Evolutionary conservation across 1,140 invertebrate genomes (phyloP).

Genomic region (Andrena cerasifolii): DNA sequence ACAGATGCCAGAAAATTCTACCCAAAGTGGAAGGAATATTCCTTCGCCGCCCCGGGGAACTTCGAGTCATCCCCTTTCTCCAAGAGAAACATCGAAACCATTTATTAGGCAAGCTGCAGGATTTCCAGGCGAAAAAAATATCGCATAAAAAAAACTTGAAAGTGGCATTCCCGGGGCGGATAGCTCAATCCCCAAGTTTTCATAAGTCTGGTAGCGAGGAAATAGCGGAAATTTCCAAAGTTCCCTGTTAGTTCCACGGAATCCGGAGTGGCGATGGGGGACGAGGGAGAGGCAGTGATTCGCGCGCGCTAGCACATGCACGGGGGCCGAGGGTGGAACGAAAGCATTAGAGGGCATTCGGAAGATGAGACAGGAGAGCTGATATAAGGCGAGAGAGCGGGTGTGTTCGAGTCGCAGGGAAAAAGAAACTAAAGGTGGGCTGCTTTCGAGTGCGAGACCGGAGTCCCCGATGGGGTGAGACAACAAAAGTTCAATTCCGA

Average conservation of each 20-base stretch:
- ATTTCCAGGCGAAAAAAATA: background rate
- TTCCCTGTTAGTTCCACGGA: background rate
- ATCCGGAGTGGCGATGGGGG: background rate
- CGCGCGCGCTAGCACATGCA: background rate
- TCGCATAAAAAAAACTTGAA: background rate
- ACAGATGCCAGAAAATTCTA: too few species aligned
- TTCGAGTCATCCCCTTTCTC: too few species aligned
- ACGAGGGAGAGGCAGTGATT: background rate
- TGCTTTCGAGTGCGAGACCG: slow-evolving; percentile 11
- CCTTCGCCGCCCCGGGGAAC: too few species aligned
- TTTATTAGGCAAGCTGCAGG: background rate
- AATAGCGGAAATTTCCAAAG: background rate
- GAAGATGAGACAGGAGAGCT: slow-evolving; percentile 44
- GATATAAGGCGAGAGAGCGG: slow-evolving; percentile 38
- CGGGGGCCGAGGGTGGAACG: slow-evolving; percentile 7
- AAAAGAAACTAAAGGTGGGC: slow-evolving; percentile 23
- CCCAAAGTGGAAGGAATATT: too few species aligned
- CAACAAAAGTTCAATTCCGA: slow-evolving; percentile 78
- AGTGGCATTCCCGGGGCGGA: background rate
- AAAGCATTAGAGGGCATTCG: slow-evolving; percentile 37
- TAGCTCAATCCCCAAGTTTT: background rate
- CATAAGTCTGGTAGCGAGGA: background rate
- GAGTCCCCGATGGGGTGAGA: slow-evolving; percentile 61
- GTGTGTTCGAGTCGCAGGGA: slow-evolving; percentile 1
- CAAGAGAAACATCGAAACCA: too few species aligned